Evolutionary conservation across 1,140 invertebrate species (phyloP).

Genomic region (Zaprionus nigranus): DNA sequence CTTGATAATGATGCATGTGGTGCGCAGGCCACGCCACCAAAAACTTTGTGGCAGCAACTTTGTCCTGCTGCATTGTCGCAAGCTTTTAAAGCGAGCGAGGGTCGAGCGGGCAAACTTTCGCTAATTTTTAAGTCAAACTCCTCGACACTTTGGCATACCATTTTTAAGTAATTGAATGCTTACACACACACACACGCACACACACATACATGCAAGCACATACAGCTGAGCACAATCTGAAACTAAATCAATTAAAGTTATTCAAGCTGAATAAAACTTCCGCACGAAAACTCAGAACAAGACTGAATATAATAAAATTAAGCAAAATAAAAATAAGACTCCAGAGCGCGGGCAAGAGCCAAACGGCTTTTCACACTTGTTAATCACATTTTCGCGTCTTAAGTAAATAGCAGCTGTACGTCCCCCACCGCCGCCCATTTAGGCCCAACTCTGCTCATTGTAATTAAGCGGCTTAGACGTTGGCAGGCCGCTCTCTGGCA

Average conservation of each 20-base stretch:
- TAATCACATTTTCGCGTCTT: slow-evolving; percentile 82
- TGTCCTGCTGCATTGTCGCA: slow-evolving; percentile 38
- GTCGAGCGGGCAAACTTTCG: slow-evolving; percentile 45
- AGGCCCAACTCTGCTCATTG: slow-evolving; percentile 56
- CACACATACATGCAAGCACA: slow-evolving; percentile 14
- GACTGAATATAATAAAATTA: slow-evolving; percentile 53
- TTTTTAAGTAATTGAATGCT: slow-evolving; percentile 67
- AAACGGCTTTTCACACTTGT: slow-evolving; percentile 80
- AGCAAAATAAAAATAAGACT: slow-evolving; percentile 50
- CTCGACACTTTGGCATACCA: slow-evolving; percentile 52
- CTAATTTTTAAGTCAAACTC: slow-evolving; percentile 49
- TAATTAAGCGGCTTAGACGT: slow-evolving; percentile 79
- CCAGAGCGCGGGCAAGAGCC: slow-evolving; percentile 21
- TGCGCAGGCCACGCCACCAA: slow-evolving; percentile 54
- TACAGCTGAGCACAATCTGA: slow-evolving; percentile 9
- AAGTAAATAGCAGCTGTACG: slow-evolving; percentile 66
- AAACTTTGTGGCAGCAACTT: slow-evolving; percentile 69
- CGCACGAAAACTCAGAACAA: slow-evolving; percentile 37
- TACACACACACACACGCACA: not conserved
- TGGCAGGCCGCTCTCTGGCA: slow-evolving; percentile 53
- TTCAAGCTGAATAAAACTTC: slow-evolving; percentile 72
- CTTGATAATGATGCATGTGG: slow-evolving; percentile 81
- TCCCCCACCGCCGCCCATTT: not conserved
- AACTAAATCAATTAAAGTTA: slow-evolving; percentile 82
- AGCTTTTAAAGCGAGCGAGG: slow-evolving; percentile 37